Base-by-base conservation (phyloP, 2,888 invertebrate species). In the Dusona sp. region DNA sequence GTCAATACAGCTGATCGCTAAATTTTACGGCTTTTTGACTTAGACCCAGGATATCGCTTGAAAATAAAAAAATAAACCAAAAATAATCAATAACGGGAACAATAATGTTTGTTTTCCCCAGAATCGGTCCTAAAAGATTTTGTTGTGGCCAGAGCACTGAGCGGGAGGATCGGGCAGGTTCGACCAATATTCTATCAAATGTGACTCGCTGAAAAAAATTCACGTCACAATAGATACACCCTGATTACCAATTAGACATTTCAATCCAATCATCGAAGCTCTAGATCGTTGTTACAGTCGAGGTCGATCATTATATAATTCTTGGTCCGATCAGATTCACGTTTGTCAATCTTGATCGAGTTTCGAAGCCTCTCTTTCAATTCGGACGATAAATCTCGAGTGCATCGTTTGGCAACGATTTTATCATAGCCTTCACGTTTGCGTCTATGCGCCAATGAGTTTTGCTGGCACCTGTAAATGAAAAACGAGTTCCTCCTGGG, bases 311-410 rank as follows among this genome's bases (percentile, higher is more conserved):
- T n/a, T 57, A 29, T 83, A 67, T 45, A 67, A 19, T 38, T 72
- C 33, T 75, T 38, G 51, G 57, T 79, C 70, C 33, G 77, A 42
- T 45, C 54, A 68, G 79, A 84, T 84, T 57, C 33, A 77, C 80
- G 61, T 86, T 84, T 84, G 84, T 84, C 86, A 61, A 83, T 86
- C 80, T 81, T 80, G 83, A 86, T 86, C 84, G 77, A 80, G 84
- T 84, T 80, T 45, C 25, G 29, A 51, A 42, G 25, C 65, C 36
- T 13, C 29, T 29, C 54, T 25, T 29, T 42, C 7, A 9, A n/a
- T 38, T 64, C 45, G 51, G 48, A 74, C 82, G 82, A 85, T 85
- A 82, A 83, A 86, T 86, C 79, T 64, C 51, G 36, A 85, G 70
- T 68, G 45, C 45, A 38, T 42, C 72, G 33, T 61, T 68, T 79